Evolutionary conservation across 2,888 invertebrate species (phyloP), one percentile per base, ranked within the genome.

Genomic region (Tridacna gigas): DNA sequence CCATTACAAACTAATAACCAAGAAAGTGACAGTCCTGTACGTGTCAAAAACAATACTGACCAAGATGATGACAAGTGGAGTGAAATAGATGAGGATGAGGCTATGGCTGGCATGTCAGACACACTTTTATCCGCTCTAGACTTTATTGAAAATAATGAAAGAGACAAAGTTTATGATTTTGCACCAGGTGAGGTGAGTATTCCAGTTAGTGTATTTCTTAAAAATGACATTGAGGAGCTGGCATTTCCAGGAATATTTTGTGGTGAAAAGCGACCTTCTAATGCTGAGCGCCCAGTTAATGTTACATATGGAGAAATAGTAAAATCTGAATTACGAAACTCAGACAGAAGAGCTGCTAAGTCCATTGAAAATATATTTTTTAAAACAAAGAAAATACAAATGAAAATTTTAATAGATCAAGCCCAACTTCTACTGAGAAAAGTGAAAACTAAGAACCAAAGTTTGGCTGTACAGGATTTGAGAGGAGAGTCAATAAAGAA

Each of bases 241-340:
- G 74, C 69, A 60, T 84, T 84, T 60, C 87, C 84, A 69, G 77
- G 63, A 15, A 82, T 84, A 60, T 87, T 77, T 75, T 86, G 84
- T 84, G 84, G 87, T 5, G 56, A 84, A 66, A 78, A 60, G 71
- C 61, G 82, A 74, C 73, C 61, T 75, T 45, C 48, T 37, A 80
- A 28, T 74, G 45, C 28, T 73, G 37, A 9, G 26, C 11, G 74
- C 9, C 28, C 60, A 28, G 84, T 86, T 12, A 66, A n/a, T 15
- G 78, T 88, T 0, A 73, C 79, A 12, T 74, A 74, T 51, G 51
- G 74, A 13, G 74, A 74, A 22, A 74, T 74, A 47, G 74, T 74
- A 4, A 80, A 80, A 63, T 75, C 66, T 48, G 76, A 80, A 61
- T 22, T 75, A 28, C 15, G 75, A n/a, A 75, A 47, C 25, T 22